Evolutionary conservation across 2,113 vertebrate genomes (phyloP), one percentile per base, ranked within the genome.

Genomic region (Amazona vittata): DNA sequence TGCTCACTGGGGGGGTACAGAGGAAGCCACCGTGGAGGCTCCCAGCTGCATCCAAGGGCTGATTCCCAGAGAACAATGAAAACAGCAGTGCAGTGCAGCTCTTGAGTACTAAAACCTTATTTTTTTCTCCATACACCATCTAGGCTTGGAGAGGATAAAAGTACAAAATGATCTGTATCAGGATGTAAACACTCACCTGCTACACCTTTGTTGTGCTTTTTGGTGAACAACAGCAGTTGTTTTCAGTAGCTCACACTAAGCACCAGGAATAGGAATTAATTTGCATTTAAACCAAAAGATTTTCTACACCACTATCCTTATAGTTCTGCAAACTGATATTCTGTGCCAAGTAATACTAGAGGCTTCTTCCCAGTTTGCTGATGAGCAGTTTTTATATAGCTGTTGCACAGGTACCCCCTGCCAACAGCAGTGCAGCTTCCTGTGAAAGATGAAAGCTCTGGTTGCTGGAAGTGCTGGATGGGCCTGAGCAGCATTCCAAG

Each of bases 351-450:
- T 52, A 70, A 52, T 19, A 24, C 11, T 35, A 28, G 44, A 17
- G 17, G 6, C 39, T 64, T 60, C 52, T 76, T 88, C 49, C 47
- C 13, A 6, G 18, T 22, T 73, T 73, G 35, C 57, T 55, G 39
- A 24, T 67, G 69, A 91, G 57, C 28, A 13, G 14, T 31, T 79
- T 76, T 71, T 21, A 20, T 91, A 2, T 64, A 39, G 41, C 44
- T 65, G 41, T 31, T 64, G 63, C 47, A 33, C 12, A 31, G 25
- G 35, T 52, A 17, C 17, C 24, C 9, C 37, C 70, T 62, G 59
- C 43, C 52, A 69, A 18, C 47, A 70, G 1, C 67, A n/a, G 0
- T 2, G 9, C 33, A 41, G 17, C 3, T 35, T 47, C 2, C 10
- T 3, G 22, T 14, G 55, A 13, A 35, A 55, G 65, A 22, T 9